Evolutionary conservation across 30 jellyfish, hydroid and myxozoan genomes (phyloP).

Genomic region (Calvadosia cruxmelitensis): DNA sequence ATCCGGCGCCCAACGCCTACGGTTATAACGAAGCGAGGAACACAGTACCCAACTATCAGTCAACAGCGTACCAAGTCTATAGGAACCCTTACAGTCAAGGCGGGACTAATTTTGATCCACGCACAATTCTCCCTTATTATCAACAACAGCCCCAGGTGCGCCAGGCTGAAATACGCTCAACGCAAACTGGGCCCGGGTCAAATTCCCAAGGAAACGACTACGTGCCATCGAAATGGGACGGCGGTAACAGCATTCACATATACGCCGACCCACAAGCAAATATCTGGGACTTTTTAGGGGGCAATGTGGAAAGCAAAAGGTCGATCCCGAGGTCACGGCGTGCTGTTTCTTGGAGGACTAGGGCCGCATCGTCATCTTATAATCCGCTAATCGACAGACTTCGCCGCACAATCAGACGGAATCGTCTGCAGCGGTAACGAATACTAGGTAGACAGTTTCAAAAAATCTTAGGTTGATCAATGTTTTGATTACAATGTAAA

Average conservation of each 20-base stretch:
- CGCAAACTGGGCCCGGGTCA: background rate
- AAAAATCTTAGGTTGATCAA: too few species aligned
- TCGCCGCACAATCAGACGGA: too few species aligned
- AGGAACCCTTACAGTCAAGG: background rate
- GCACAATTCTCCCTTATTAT: background rate
- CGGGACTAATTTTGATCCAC: background rate
- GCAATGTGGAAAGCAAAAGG: background rate
- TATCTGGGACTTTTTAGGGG: constrained; percentile 83
- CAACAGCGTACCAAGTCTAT: background rate
- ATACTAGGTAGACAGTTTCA: too few species aligned
- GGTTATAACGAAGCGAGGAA: background rate
- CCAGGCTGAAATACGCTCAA: background rate
- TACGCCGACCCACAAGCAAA: constrained; percentile 37
- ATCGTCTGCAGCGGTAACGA: too few species aligned
- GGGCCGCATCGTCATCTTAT: too few species aligned
- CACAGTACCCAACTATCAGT: background rate
- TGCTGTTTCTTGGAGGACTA: too few species aligned
- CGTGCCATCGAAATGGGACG: constrained; percentile 15
- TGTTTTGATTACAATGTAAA: too few species aligned
- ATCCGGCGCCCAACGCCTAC: background rate
- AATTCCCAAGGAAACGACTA: background rate
- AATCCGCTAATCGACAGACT: too few species aligned
- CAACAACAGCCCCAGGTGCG: background rate
- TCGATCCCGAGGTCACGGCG: background rate
- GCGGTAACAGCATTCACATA: constrained; percentile 8